A percentile compares a stretch with the other conserved stretches of the same genome.
Evolutionary conservation across 1,140 invertebrate species (phyloP).

Genomic region (Saccostrea echinata): DNA sequence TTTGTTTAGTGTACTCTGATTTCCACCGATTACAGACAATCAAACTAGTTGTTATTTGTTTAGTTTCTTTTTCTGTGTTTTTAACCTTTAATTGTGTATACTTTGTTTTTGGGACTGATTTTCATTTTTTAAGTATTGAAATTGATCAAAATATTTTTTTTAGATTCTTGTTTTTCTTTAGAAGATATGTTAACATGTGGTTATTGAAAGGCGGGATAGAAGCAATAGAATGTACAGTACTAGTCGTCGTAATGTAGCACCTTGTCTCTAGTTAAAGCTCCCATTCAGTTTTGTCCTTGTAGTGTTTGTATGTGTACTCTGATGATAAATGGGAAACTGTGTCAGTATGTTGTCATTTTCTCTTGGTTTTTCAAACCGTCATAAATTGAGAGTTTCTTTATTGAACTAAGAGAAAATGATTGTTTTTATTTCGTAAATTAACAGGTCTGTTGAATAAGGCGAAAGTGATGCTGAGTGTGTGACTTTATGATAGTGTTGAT

Average conservation of each 20-base stretch:
- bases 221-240: slow-evolving; percentile 21
- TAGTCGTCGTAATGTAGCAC: neutral
- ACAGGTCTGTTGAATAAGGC: neutral
- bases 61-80: neutral
- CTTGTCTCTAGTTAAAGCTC: neutral
- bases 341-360: too few species aligned
- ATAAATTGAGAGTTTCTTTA: neutral
- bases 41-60: neutral
- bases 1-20: neutral
- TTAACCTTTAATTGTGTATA: neutral
- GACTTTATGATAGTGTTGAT: neutral
- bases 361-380: too few species aligned
- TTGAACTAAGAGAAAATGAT: neutral
- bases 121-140: neutral
- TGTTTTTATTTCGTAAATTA: neutral
- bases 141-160: neutral
- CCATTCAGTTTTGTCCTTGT: neutral
- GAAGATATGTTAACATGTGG: neutral
- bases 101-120: neutral
- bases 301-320: too few species aligned
- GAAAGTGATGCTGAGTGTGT: neutral
- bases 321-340: too few species aligned
- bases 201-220: neutral
- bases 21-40: neutral
- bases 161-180: neutral